phyloP scores from a whole-genome alignment of 1,140 invertebrate genomes.

The Zeugodacus cucurbitae region DNA sequence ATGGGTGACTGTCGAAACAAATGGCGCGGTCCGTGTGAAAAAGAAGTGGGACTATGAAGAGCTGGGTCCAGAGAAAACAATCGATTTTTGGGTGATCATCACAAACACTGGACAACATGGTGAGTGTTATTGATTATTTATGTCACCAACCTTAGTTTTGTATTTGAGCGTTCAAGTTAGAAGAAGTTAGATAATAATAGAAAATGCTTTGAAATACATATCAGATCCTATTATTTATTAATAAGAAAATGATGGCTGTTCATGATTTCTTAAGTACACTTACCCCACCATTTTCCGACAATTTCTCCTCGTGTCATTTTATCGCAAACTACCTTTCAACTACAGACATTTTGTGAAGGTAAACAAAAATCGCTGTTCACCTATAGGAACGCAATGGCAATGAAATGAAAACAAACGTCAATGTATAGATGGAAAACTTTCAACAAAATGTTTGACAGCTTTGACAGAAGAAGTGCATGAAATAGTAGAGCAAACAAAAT shows the following conservation, averaged over 20 bases:
- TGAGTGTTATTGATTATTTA: conserved; percentile 68
- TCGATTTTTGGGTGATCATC: conserved; percentile 96
- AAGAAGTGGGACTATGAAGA: conserved; percentile 98
- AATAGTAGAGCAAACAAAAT: background rate
- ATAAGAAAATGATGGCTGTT: too few relatives aligned
- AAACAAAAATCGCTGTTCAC: background rate
- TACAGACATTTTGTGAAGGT: background rate
- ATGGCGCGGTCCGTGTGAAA: conserved; percentile 91
- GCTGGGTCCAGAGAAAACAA: conserved; percentile 93
- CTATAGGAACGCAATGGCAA: background rate
- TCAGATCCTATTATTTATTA: too few relatives aligned
- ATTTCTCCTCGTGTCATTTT: background rate
- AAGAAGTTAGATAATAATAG: too few relatives aligned
- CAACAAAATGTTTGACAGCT: background rate
- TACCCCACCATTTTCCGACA: background rate
- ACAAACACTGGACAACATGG: conserved; percentile 87
- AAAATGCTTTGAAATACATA: too few relatives aligned
- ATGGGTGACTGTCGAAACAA: conserved; percentile 92
- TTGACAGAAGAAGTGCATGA: background rate
- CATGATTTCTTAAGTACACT: background rate
- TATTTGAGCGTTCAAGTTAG: too few relatives aligned
- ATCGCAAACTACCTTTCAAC: background rate
- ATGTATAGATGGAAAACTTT: background rate
- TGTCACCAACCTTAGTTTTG: too few relatives aligned
- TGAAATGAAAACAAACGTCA: conserved; percentile 14